Conservation (phyloP, 2,113 vertebrate species). For the Cettia cetti region DNA sequence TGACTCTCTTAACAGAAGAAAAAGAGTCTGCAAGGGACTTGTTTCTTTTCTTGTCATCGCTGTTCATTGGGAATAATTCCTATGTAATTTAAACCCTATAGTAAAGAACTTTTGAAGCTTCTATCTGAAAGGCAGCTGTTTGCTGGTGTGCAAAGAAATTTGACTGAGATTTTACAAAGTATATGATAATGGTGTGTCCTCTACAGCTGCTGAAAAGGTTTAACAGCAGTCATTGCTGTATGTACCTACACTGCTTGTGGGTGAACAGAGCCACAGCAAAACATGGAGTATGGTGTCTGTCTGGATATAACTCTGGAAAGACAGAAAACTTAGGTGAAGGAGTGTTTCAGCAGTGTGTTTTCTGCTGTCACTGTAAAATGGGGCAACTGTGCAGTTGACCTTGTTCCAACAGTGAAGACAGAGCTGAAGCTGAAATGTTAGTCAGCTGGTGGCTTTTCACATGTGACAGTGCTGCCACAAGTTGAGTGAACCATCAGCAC, state of each 20-base stretch:
- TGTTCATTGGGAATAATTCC: not conserved
- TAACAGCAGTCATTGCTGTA: not conserved
- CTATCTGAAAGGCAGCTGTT: not conserved
- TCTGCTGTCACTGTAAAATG: not conserved
- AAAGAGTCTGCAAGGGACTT: not conserved
- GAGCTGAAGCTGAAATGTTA: not conserved
- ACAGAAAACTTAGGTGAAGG: not conserved
- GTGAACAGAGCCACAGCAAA: not conserved
- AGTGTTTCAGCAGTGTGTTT: not conserved
- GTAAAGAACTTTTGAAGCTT: not conserved
- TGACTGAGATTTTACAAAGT: not conserved
- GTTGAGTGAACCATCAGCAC: not conserved
- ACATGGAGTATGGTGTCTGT: not conserved
- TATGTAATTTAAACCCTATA: not conserved
- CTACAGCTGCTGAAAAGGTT: not conserved
- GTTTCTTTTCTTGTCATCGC: not conserved
- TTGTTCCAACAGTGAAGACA: not conserved
- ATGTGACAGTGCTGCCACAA: not conserved
- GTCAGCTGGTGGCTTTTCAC: not conserved
- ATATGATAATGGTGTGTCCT: not conserved
- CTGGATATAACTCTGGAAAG: not conserved
- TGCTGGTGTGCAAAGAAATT: not conserved
- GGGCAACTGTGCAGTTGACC: not conserved
- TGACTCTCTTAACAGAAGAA: not conserved
- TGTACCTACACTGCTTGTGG: not conserved